Percentiles rank a stretch among this genome's conserved stretches.
These are phyloP conservation scores for Eristalis tenax DNA, from an alignment of 2,888 invertebrate genomes.

Conservation along the genomic window DNA sequence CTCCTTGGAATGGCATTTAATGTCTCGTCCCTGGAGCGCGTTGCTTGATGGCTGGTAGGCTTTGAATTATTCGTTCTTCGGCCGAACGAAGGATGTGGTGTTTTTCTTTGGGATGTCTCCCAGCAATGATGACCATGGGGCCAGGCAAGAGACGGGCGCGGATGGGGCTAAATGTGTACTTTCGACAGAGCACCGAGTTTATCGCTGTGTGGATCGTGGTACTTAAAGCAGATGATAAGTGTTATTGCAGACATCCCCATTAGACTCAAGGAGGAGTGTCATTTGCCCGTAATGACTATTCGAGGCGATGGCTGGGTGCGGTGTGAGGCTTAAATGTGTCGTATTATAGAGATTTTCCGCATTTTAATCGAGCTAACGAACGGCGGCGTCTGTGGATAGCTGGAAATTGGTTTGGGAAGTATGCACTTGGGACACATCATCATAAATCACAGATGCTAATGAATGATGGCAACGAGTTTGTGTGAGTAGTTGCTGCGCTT, in stretches of 20 bases:
- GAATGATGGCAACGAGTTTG: neutral
- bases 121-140: neutral
- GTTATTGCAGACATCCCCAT: conserved; percentile 72
- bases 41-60: neutral
- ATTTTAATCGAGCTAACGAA: conserved; percentile 34
- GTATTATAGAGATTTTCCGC: conserved; percentile 51
- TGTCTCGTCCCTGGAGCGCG: conserved; percentile 40
- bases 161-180: conserved; percentile 50
- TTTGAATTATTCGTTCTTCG: conserved; percentile 28
- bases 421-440: conserved; percentile 12
- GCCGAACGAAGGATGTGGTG: conserved; percentile 59
- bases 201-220: conserved; percentile 55
- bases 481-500: neutral
- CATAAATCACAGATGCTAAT: conserved; percentile 33
- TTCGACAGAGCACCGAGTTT: conserved; percentile 58
- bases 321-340: conserved; percentile 46
- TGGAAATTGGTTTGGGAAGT: neutral
- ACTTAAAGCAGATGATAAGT: conserved; percentile 70
- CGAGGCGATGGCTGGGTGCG: neutral
- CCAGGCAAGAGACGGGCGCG: neutral
- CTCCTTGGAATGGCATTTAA: conserved; percentile 69
- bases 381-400: neutral
- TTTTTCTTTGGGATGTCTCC: conserved; percentile 59
- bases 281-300: conserved; percentile 70
- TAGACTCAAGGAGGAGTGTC: conserved; percentile 67